Evolutionary conservation across 2,113 vertebrate species (phyloP), one percentile per base, ranked within the genome.

Genomic region (Paradoxurus hermaphroditus): DNA sequence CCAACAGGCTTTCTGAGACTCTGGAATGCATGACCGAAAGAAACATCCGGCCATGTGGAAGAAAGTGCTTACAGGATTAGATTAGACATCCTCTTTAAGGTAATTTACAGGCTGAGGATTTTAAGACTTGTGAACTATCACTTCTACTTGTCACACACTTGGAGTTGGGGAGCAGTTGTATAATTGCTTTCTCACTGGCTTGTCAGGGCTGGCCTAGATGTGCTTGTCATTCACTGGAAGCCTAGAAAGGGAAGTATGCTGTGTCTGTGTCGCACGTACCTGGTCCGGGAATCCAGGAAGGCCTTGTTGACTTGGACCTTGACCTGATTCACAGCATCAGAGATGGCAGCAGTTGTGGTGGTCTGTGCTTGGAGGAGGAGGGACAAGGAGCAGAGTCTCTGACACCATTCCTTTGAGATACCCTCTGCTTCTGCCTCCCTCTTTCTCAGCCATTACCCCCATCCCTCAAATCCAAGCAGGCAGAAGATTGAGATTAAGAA

Each of bases 271-370:
- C 29, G 88, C 77, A 88, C 95, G 0, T 91, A 98, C 97, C 95
- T 97, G 94, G 18, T 87, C 77, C 97, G 87, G 94, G 97, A 97
- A 23, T 97, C 97, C 95, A 98, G 88, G 90, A 98, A 98, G 67
- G 97, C 97, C 77, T 97, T 97, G 95, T 97, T 91, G 73, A 98
- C 97, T 67, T 79, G 90, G 41, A 10, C 62, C 87, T 96, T 97
- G 96, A 77, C 96, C 34, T 97, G 70, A 36, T 18, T 92, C 94
- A 98, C 98, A 16, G 92, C 16, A 1, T 92, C 72, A 3, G 44
- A 62, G 72, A 98, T 95, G 94, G n/a, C 11, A 31, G 73, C 11
- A 11, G 53, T 39, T 3, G 1, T 49, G n/a, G 19, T 15, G 41
- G 14, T 14, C 53, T 9, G 34, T 31, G 59, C 97, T 97, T 88